Percentiles rank a stretch among this genome's conserved stretches.
Conservation (phyloP, 2,797 vertebrate species). For the Coregonus sp. region DNA sequence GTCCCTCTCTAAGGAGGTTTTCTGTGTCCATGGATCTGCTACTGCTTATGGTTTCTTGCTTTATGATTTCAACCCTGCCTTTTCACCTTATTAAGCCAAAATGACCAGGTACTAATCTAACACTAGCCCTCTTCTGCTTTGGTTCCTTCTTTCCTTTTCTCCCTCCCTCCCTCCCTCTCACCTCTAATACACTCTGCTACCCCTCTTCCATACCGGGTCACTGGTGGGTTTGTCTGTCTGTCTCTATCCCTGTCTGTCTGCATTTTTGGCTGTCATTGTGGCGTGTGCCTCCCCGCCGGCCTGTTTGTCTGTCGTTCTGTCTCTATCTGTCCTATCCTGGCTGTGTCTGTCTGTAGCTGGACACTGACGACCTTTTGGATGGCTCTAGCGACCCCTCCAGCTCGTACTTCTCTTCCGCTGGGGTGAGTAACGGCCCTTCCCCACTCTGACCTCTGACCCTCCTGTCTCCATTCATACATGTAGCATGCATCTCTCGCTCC, state of each 20-base stretch:
- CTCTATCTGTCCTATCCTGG: slow-evolving; percentile 34
- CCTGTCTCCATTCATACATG: slow-evolving; percentile 60
- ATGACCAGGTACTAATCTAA: slow-evolving; percentile 67
- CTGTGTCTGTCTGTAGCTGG: slow-evolving; percentile 85
- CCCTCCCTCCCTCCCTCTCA: slow-evolving; percentile 2
- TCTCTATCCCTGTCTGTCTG: slow-evolving; percentile 24
- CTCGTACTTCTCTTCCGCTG: slow-evolving; percentile 92
- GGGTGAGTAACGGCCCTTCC: slow-evolving; percentile 83
- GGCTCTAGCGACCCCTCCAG: slow-evolving; percentile 90
- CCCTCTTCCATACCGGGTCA: slow-evolving; percentile 60
- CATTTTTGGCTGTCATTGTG: slow-evolving; percentile 10
- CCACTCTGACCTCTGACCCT: slow-evolving; percentile 31
- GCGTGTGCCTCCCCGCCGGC: slow-evolving; percentile 17
- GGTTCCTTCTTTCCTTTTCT: slow-evolving; percentile 30
- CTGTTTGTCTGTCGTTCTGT: slow-evolving; percentile 43
- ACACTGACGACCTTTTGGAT: slow-evolving; percentile 98
- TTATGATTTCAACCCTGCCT: slow-evolving; percentile 52
- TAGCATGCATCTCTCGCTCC: slow-evolving; percentile 60
- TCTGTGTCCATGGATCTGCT: slow-evolving; percentile 35
- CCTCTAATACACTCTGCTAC: slow-evolving; percentile 52
- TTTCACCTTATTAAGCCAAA: slow-evolving; percentile 46
- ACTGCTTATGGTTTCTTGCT: slow-evolving; percentile 39
- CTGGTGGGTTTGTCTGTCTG: slow-evolving; percentile 46
- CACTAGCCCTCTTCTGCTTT: slow-evolving; percentile 34
- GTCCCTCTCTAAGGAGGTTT: slow-evolving; percentile 33